Evolutionary conservation across 2,797 vertebrate species (phyloP).

Genomic region (Gymnothorax javanicus): DNA sequence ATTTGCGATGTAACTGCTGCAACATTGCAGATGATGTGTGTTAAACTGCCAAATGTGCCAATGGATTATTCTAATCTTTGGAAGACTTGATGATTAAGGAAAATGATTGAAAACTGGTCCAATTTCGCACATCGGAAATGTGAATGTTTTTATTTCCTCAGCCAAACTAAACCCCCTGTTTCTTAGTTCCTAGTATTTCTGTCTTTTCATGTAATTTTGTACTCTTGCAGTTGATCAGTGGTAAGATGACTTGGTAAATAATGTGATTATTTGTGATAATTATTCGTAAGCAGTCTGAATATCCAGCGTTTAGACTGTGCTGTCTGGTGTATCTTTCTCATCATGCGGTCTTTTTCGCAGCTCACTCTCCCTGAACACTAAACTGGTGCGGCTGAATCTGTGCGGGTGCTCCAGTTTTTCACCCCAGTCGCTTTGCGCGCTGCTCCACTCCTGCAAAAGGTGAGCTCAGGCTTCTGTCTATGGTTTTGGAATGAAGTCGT

Average conservation of each 20-base stretch:
- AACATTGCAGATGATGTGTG: too few species aligned
- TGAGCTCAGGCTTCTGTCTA: slow-evolving; percentile 53
- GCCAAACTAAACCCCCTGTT: not conserved
- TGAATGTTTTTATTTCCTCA: too few species aligned
- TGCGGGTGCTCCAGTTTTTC: slow-evolving; percentile 85
- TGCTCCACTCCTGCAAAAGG: slow-evolving; percentile 79
- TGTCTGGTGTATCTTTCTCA: not conserved
- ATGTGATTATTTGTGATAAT: not conserved
- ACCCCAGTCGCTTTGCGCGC: slow-evolving; percentile 66
- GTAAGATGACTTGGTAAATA: not conserved
- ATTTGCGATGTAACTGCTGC: too few species aligned
- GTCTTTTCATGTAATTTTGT: not conserved
- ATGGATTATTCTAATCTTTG: too few species aligned
- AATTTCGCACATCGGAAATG: too few species aligned
- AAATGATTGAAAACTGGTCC: not conserved
- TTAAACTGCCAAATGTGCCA: too few species aligned
- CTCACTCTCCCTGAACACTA: slow-evolving; percentile 74
- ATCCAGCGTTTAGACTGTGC: not conserved
- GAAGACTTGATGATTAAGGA: too few species aligned
- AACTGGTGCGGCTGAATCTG: slow-evolving; percentile 82
- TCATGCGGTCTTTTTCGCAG: slow-evolving; percentile 58
- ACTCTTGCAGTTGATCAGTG: not conserved
- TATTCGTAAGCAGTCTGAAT: not conserved
- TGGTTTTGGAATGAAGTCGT: not conserved
- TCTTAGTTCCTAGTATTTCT: not conserved